These are phyloP conservation scores for Rhinogobius similis DNA, from an alignment of 2,113 vertebrate species.

Conservation along the genomic window DNA sequence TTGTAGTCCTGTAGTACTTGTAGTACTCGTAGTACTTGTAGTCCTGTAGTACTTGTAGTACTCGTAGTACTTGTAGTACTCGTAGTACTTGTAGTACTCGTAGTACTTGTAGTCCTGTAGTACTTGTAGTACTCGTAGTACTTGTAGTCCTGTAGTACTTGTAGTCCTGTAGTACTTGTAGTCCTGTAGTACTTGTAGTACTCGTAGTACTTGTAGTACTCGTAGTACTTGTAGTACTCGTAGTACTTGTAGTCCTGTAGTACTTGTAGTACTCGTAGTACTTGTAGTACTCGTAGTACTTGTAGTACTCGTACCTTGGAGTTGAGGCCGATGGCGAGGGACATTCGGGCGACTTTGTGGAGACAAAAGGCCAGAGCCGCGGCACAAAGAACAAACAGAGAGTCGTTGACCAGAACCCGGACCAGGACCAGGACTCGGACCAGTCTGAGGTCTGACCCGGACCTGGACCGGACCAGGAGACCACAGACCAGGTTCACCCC, in stretches of 20 bases:
- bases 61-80: too few species aligned
- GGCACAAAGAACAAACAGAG: slow-evolving; percentile 87
- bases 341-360: slow-evolving; percentile 93
- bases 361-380: slow-evolving; percentile 88
- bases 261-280: not conserved
- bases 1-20: too few species aligned
- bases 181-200: too few species aligned
- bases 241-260: not conserved
- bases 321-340: slow-evolving; percentile 90
- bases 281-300: not conserved
- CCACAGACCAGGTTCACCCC: slow-evolving; percentile 92
- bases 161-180: too few species aligned
- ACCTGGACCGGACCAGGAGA: slow-evolving; percentile 83
- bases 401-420: slow-evolving; percentile 89
- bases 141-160: too few species aligned
- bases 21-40: too few species aligned
- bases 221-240: too few species aligned
- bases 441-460: slow-evolving; percentile 78
- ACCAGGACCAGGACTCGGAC: slow-evolving; percentile 78
- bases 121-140: too few species aligned
- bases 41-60: too few species aligned
- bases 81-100: too few species aligned
- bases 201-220: too few species aligned
- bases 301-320: slow-evolving; percentile 79
- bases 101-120: too few species aligned